Conservation (phyloP, 2,113 vertebrate genomes). For the Lophius piscatorius region DNA sequence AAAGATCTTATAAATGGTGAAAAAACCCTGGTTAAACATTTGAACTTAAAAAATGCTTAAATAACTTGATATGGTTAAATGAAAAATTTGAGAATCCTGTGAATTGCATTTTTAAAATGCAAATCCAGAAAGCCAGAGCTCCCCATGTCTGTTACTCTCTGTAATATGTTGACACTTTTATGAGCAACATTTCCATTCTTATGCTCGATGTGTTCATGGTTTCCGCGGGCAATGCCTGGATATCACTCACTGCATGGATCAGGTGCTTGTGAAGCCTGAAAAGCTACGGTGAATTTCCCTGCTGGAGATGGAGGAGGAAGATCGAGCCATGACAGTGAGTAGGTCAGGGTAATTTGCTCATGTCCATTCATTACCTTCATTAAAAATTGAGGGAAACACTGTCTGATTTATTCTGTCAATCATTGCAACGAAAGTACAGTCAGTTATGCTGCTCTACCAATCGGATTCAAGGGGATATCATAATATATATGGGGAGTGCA, state of each 20-base stretch:
- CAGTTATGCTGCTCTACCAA: slow-evolving; percentile 66
- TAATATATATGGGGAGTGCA: not conserved
- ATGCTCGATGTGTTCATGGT: slow-evolving; percentile 68
- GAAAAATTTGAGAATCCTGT: not conserved
- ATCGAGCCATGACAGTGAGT: slow-evolving; percentile 23
- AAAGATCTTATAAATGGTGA: slow-evolving; percentile 18
- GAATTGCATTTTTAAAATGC: not conserved
- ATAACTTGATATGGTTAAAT: not conserved
- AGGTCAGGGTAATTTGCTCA: slow-evolving; percentile 74
- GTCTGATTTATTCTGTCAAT: slow-evolving; percentile 69
- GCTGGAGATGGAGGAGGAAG: slow-evolving; percentile 5
- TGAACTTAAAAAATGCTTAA: too few species aligned
- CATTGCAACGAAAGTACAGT: slow-evolving; percentile 61
- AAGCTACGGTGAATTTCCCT: slow-evolving; percentile 47
- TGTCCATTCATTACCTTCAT: slow-evolving; percentile 79
- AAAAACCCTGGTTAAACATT: too few species aligned
- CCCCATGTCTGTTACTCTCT: slow-evolving; percentile 64
- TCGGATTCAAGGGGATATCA: slow-evolving; percentile 14
- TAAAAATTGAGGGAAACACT: slow-evolving; percentile 74
- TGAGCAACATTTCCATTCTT: slow-evolving; percentile 74
- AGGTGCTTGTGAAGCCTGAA: slow-evolving; percentile 70
- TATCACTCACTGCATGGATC: slow-evolving; percentile 76
- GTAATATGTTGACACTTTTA: slow-evolving; percentile 72
- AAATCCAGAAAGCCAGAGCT: slow-evolving; percentile 8
- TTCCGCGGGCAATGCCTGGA: slow-evolving; percentile 61